These are phyloP conservation scores for Eumeta japonica DNA, from an alignment of 1,140 invertebrate species.

Conservation along the genomic window DNA sequence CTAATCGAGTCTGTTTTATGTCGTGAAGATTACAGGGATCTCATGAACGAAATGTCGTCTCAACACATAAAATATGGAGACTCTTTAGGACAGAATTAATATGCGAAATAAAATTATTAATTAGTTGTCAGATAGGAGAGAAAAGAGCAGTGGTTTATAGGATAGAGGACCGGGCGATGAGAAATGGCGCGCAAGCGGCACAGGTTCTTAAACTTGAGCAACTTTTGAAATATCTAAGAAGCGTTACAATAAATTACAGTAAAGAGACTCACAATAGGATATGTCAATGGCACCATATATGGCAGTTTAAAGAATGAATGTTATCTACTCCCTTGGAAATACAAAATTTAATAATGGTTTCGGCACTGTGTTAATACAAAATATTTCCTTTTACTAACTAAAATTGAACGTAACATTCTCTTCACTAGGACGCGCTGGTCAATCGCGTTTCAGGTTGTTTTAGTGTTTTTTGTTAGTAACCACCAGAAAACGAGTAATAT, in stretches of 20 bases:
- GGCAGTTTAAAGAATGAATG: constrained; percentile 10
- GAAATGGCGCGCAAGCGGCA: constrained; percentile 15
- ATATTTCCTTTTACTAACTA: too few relatives aligned
- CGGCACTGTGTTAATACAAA: constrained; percentile 8
- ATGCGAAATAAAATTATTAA: constrained; percentile 18
- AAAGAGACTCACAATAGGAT: neutral
- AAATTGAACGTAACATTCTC: too few relatives aligned
- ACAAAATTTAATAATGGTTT: constrained; percentile 6
- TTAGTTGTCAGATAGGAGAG: constrained; percentile 14
- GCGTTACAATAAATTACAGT: constrained; percentile 4
- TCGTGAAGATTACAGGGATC: constrained; percentile 16
- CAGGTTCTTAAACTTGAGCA: constrained; percentile 14
- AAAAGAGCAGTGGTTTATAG: constrained; percentile 15
- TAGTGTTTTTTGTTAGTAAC: too few relatives aligned
- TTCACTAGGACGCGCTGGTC: too few relatives aligned
- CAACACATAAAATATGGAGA: constrained; percentile 9
- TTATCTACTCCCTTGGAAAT: constrained; percentile 13
- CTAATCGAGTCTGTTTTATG: constrained; percentile 21
- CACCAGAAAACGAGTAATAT: too few relatives aligned
- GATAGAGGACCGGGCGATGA: constrained; percentile 15
- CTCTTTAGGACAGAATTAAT: constrained; percentile 15
- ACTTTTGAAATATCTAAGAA: constrained; percentile 16
- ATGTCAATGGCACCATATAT: constrained; percentile 10
- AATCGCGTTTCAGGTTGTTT: too few relatives aligned
- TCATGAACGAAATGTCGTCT: constrained; percentile 20